These are phyloP conservation scores for Beaufortia kweichowensis DNA, from an alignment of 2,113 vertebrate genomes.

Conservation along the genomic window DNA sequence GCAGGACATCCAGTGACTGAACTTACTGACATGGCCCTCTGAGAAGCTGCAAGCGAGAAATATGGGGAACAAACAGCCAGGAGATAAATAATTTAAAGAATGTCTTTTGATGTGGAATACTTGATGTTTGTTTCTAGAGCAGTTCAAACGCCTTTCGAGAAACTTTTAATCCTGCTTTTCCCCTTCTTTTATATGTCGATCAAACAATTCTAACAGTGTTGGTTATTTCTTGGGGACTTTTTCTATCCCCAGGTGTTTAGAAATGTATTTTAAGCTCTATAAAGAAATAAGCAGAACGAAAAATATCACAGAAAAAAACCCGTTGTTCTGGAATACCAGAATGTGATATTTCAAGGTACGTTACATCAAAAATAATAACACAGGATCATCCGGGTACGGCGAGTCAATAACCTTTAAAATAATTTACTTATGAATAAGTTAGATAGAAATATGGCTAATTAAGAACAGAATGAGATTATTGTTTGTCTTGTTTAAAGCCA, in stretches of 20 bases:
- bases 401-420: too few species aligned
- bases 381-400: too few species aligned
- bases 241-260: not conserved
- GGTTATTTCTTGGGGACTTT: constrained; percentile 8
- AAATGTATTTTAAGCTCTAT: not conserved
- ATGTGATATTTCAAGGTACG: too few species aligned
- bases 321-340: too few species aligned
- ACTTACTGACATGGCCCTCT: constrained; percentile 14
- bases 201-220: constrained; percentile 34
- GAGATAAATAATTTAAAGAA: constrained; percentile 42
- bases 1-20: constrained; percentile 10
- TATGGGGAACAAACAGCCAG: not conserved
- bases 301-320: not conserved
- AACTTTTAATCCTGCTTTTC: constrained; percentile 40
- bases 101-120: constrained; percentile 40
- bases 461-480: too few species aligned
- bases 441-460: too few species aligned
- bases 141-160: constrained; percentile 31
- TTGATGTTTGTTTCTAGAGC: constrained; percentile 46
- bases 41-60: constrained; percentile 25
- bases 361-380: too few species aligned
- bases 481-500: too few species aligned
- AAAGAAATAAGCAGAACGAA: not conserved
- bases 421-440: too few species aligned
- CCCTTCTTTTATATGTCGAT: constrained; percentile 43